Conservation (phyloP, 2,888 invertebrate species). For the Lymantria monacha region DNA sequence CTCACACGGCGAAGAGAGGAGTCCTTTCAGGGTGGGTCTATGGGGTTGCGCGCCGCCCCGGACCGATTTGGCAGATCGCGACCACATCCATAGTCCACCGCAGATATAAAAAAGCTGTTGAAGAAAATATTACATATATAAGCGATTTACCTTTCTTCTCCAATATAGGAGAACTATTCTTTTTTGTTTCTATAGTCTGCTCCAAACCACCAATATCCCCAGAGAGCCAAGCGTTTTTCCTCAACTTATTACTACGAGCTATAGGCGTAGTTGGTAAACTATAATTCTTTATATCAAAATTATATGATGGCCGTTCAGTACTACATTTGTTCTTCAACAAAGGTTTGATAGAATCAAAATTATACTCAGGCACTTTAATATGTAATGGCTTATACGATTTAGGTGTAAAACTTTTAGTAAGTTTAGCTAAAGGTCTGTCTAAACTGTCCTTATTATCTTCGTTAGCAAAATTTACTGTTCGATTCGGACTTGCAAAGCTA, state of each 20-base stretch:
- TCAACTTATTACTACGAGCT: constrained; percentile 78
- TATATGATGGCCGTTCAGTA: constrained; percentile 60
- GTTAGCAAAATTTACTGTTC: constrained; percentile 45
- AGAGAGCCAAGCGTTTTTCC: constrained; percentile 80
- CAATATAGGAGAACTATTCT: constrained; percentile 13
- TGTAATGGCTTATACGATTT: constrained; percentile 74
- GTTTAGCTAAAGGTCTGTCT: constrained; percentile 54
- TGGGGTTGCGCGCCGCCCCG: no score
- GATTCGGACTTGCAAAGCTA: constrained; percentile 71
- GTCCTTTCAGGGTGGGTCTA: no score
- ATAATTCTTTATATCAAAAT: constrained; percentile 73
- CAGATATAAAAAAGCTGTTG: no score
- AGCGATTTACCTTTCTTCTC: constrained; percentile 33
- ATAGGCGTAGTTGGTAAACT: constrained; percentile 79
- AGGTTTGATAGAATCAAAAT: constrained; percentile 63
- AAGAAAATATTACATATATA: no score
- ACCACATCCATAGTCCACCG: no score
- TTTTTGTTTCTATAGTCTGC: constrained; percentile 25
- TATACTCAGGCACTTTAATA: constrained; percentile 71
- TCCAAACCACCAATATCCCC: constrained; percentile 55
- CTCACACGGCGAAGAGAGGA: no score
- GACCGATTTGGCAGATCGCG: no score
- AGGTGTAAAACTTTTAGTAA: constrained; percentile 73
- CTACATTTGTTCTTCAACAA: constrained; percentile 55
- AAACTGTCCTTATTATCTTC: constrained; percentile 50